Percentiles rank a stretch among this genome's conserved stretches.
Conservation (phyloP, 2,797 vertebrate genomes). For the Syngnathus acus region DNA sequence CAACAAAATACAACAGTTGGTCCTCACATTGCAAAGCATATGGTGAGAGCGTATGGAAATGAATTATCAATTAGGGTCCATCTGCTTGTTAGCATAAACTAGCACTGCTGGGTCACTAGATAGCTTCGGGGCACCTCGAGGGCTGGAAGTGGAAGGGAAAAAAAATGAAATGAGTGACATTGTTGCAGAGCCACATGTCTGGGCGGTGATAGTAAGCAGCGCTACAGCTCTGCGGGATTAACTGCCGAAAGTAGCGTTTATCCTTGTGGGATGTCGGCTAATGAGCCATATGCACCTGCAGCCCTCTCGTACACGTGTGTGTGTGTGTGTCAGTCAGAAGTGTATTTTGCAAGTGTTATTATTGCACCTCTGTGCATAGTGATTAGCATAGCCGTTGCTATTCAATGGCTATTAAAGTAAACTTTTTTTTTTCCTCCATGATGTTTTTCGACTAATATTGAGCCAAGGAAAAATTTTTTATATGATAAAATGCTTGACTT, state of each 20-base stretch:
- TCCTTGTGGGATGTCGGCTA: conserved; percentile 58
- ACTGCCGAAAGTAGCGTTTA: conserved; percentile 35
- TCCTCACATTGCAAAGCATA: conserved; percentile 27
- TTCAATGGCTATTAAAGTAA: background rate
- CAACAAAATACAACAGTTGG: background rate
- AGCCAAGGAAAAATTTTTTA: background rate
- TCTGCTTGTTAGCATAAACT: conserved; percentile 38
- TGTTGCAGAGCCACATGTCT: background rate
- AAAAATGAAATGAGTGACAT: background rate
- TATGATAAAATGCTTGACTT: too few species aligned
- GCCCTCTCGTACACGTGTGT: background rate
- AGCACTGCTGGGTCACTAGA: conserved; percentile 33
- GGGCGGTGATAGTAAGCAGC: conserved; percentile 6
- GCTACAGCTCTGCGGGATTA: conserved; percentile 45
- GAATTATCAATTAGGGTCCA: conserved; percentile 57
- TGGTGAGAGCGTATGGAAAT: conserved; percentile 32
- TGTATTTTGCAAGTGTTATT: background rate
- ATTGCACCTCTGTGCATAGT: background rate
- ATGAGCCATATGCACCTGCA: conserved; percentile 41
- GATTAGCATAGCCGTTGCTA: background rate
- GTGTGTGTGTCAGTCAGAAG: background rate
- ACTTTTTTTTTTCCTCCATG: background rate
- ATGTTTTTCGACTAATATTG: background rate
- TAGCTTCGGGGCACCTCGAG: conserved; percentile 37
- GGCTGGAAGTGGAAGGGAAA: background rate